Percentiles rank a stretch among this genome's conserved stretches.
Conservation (phyloP, 2,797 vertebrate species). For the Acridotheres tristis region DNA sequence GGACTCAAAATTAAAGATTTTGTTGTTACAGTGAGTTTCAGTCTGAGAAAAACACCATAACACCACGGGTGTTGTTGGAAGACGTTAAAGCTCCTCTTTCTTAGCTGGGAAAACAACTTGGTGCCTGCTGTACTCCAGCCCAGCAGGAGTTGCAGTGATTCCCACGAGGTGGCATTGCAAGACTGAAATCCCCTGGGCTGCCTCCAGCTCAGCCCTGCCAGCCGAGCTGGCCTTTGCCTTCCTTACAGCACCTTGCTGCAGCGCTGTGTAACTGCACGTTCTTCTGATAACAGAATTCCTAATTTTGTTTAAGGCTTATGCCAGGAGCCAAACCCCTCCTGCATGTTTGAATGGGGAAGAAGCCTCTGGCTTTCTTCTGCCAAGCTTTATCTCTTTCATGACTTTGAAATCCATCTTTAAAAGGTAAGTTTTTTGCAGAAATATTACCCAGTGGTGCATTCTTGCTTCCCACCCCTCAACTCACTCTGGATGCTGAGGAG, state of each 20-base stretch:
- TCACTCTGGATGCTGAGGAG: neutral
- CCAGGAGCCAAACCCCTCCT: neutral
- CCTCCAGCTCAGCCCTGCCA: neutral
- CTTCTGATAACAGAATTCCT: neutral
- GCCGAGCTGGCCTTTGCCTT: rapidly evolving
- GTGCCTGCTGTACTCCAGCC: rapidly evolving
- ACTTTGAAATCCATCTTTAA: rapidly evolving
- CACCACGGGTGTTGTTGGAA: neutral
- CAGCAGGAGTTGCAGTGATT: neutral
- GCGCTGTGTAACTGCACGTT: rapidly evolving
- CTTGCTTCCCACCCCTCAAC: neutral
- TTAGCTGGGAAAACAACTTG: neutral
- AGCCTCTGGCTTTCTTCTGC: neutral
- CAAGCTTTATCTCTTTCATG: neutral
- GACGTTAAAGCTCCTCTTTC: rapidly evolving
- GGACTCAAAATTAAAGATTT: neutral
- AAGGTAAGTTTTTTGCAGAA: neutral
- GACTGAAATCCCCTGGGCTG: neutral
- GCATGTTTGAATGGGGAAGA: neutral
- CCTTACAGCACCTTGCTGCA: neutral
- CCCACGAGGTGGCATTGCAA: slow-evolving; percentile 62
- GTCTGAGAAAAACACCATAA: neutral
- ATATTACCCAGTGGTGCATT: rapidly evolving
- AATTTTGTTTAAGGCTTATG: neutral
- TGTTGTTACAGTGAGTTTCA: neutral